Conservation (phyloP, 2,888 invertebrate genomes). For the Caprella mutica region DNA sequence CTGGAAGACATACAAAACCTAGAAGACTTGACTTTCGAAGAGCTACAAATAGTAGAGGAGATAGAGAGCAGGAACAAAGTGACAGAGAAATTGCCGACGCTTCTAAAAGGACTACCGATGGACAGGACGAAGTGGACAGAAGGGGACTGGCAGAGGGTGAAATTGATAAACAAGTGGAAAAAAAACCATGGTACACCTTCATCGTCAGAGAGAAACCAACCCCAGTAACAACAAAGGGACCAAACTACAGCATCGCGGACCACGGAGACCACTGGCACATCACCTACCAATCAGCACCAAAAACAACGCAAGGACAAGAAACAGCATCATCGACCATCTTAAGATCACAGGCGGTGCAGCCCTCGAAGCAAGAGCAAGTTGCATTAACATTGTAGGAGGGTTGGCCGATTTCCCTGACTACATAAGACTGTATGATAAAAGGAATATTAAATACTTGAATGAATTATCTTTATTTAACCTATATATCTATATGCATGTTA, state of each 20-base stretch:
- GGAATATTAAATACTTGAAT: too few species aligned
- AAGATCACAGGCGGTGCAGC: not conserved
- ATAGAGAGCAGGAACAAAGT: not conserved
- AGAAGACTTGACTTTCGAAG: not conserved
- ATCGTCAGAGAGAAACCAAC: not conserved
- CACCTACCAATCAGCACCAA: not conserved
- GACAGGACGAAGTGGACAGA: conserved; percentile 12
- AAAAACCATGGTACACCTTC: not conserved
- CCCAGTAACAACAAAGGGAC: not conserved
- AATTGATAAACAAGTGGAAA: too few species aligned
- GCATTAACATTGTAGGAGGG: not conserved
- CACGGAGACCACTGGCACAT: conserved; percentile 7
- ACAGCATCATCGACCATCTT: not conserved
- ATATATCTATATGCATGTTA: too few species aligned
- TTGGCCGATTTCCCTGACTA: too few species aligned
- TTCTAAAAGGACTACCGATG: not conserved
- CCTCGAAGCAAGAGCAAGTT: not conserved
- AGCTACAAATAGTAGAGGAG: not conserved
- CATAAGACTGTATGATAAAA: too few species aligned
- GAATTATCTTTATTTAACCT: too few species aligned
- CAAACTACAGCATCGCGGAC: conserved; percentile 7
- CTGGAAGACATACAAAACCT: too few species aligned
- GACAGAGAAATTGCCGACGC: not conserved
- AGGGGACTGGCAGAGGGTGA: too few species aligned
- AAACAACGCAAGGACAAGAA: not conserved